Conservation (phyloP, 1,140 invertebrate genomes). For the Eupeodes corollae region DNA sequence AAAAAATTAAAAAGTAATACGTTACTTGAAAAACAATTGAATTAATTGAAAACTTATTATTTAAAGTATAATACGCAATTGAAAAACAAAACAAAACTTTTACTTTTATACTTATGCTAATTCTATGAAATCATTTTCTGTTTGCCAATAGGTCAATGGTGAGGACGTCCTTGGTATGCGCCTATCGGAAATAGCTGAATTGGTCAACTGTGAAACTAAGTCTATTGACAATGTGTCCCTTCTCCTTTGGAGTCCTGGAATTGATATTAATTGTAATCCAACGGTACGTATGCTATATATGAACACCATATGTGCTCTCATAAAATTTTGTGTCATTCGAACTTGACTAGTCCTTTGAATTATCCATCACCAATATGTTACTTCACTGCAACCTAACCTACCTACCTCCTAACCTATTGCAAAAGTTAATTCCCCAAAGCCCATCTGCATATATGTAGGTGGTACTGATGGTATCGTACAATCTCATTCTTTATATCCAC, state of each 20-base stretch:
- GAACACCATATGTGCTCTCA: not conserved
- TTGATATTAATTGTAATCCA: constrained; percentile 38
- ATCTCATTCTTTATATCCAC: not conserved
- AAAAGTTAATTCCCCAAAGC: too few species aligned
- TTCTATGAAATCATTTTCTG: not conserved
- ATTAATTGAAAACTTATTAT: too few species aligned
- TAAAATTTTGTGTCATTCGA: constrained; percentile 30
- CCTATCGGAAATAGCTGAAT: constrained; percentile 45
- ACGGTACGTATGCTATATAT: constrained; percentile 25
- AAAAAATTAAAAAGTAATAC: too few species aligned
- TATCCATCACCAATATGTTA: not conserved
- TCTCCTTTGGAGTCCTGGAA: constrained; percentile 39
- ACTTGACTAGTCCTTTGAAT: constrained; percentile 32
- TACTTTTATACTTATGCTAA: not conserved
- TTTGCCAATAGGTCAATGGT: constrained; percentile 41
- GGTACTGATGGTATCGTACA: too few species aligned
- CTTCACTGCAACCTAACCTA: too few species aligned
- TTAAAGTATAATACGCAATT: too few species aligned
- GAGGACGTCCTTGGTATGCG: constrained; percentile 47
- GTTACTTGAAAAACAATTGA: too few species aligned
- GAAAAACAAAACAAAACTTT: too few species aligned
- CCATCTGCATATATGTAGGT: too few species aligned
- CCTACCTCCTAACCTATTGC: too few species aligned
- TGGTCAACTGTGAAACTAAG: constrained; percentile 38
- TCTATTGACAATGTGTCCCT: constrained; percentile 28